A percentile compares a stretch with the other conserved stretches of the same genome.
Evolutionary conservation across 2,888 invertebrate genomes (phyloP).

Genomic region (Steinernema scapterisci): DNA sequence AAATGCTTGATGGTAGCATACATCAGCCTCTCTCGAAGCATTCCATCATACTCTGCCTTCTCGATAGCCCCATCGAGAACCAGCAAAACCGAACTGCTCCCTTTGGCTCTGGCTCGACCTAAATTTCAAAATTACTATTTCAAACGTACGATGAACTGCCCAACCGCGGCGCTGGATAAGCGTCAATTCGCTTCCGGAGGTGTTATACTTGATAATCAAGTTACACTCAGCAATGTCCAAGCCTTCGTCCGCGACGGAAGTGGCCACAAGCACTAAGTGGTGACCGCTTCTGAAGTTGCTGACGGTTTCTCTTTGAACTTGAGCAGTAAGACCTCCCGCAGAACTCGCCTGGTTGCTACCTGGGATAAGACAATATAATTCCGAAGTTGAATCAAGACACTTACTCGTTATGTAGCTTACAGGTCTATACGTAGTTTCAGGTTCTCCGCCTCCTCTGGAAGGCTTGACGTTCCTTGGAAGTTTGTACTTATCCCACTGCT

Average conservation of each 20-base stretch:
- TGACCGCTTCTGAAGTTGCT: not conserved
- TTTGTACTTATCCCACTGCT: not conserved
- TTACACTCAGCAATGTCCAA: constrained; percentile 3
- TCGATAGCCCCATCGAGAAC: constrained; percentile 13
- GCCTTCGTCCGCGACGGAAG: constrained; percentile 22
- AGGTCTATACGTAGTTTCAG: not conserved
- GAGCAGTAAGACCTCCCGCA: constrained; percentile 40
- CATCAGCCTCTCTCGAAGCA: not conserved
- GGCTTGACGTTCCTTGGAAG: not conserved
- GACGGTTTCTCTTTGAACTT: constrained; percentile 28
- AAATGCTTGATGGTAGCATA: not conserved
- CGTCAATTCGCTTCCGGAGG: constrained; percentile 1
- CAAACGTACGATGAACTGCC: too few relatives aligned
- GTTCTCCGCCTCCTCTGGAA: not conserved
- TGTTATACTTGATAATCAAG: constrained; percentile 35
- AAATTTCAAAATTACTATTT: too few relatives aligned
- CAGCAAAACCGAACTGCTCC: not conserved
- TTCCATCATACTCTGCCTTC: constrained; percentile 1
- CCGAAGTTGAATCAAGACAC: not conserved
- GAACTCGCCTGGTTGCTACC: constrained; percentile 45
- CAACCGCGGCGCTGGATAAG: not conserved
- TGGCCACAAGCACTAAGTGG: not conserved
- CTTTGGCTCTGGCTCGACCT: constrained; percentile 1
- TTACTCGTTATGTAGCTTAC: constrained; percentile 6
- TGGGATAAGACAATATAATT: constrained; percentile 33